phyloP scores from a whole-genome alignment of 1,140 invertebrate genomes.

The Zelostemma sp. region DNA sequence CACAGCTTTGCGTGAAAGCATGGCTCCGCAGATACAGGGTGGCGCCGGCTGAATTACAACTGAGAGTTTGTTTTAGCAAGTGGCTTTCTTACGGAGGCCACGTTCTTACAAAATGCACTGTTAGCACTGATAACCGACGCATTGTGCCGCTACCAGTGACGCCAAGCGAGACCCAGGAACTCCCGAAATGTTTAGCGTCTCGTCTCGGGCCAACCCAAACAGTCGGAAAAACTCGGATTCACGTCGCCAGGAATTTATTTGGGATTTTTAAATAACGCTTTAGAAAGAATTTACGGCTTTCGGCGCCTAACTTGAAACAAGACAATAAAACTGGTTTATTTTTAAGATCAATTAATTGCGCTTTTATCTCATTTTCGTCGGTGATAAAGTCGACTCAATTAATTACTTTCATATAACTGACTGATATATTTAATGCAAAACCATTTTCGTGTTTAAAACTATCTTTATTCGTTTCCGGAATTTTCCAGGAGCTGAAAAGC shows the following conservation, averaged over 20 bases:
- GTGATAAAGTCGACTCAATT: constrained; percentile 16
- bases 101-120: constrained; percentile 16
- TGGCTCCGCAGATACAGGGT: constrained; percentile 13
- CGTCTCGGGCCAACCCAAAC: not conserved
- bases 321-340: constrained; percentile 2
- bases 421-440: constrained; percentile 31
- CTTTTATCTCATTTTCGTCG: too few relatives aligned
- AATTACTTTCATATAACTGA: constrained; percentile 9
- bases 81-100: constrained; percentile 16
- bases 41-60: constrained; percentile 25
- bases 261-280: not conserved
- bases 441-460: constrained; percentile 27
- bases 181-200: constrained; percentile 2
- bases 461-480: too few relatives aligned
- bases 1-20: constrained; percentile 29
- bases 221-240: constrained; percentile 1
- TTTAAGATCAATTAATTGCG: constrained; percentile 30
- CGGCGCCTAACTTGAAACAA: not conserved
- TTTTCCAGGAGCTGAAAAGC: too few relatives aligned
- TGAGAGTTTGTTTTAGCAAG: constrained; percentile 22
- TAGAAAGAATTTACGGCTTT: not conserved
- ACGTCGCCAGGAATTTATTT: not conserved
- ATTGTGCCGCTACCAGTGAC: constrained; percentile 1
- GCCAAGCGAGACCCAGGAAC: not conserved
- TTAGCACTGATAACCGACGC: constrained; percentile 16